These are phyloP conservation scores for Trimorus sp. DNA, from an alignment of 2,888 invertebrate genomes.

Conservation along the genomic window DNA sequence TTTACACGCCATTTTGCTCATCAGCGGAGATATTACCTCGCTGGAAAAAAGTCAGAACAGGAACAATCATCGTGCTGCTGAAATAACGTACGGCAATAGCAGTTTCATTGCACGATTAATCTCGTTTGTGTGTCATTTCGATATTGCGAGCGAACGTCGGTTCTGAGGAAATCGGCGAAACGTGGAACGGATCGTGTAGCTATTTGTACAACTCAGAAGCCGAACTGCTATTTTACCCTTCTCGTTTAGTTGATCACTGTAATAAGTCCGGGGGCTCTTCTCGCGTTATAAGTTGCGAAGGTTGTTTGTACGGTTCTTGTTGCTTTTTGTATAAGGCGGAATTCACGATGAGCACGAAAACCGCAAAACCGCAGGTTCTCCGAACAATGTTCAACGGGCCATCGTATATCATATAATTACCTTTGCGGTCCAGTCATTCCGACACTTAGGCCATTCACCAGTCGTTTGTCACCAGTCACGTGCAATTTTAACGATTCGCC, in stretches of 20 bases:
- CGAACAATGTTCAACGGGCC: constrained; percentile 77
- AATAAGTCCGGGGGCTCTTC: neutral
- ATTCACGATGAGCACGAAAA: constrained; percentile 74
- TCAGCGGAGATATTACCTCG: constrained; percentile 16
- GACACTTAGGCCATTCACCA: constrained; percentile 79
- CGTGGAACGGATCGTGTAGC: too few relatives aligned
- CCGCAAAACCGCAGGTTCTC: constrained; percentile 81
- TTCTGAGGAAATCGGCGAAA: too few relatives aligned
- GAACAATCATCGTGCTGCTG: too few relatives aligned
- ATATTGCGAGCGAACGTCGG: too few relatives aligned
- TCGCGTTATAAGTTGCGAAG: constrained; percentile 27
- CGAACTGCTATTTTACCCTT: too few relatives aligned
- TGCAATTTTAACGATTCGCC: constrained; percentile 57
- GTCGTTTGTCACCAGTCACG: constrained; percentile 77
- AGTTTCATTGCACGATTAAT: too few relatives aligned
- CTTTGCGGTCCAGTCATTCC: constrained; percentile 79
- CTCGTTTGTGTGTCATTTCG: too few relatives aligned
- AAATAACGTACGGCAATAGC: too few relatives aligned
- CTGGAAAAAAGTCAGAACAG: neutral
- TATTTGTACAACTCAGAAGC: too few relatives aligned
- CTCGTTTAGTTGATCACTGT: too few relatives aligned
- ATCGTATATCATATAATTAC: constrained; percentile 80
- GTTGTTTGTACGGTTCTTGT: constrained; percentile 51
- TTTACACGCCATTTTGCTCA: constrained; percentile 53
- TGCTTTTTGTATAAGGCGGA: constrained; percentile 47